Percentiles rank a stretch among this genome's conserved stretches.
phyloP scores from a whole-genome alignment of 2,113 vertebrate species.

The Athene cunicularia region DNA sequence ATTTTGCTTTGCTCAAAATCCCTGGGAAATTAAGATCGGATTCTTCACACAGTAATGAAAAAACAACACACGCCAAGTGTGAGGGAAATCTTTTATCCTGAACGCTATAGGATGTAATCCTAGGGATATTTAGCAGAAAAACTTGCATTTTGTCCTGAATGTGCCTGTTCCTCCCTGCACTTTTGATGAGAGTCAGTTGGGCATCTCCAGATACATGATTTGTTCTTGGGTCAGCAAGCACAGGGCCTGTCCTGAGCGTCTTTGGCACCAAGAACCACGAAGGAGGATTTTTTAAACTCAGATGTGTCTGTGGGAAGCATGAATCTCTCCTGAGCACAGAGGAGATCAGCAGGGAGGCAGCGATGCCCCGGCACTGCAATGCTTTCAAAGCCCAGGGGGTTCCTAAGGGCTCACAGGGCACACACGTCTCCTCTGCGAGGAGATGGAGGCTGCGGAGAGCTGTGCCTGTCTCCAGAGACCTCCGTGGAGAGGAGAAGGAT shows the following conservation, averaged over 20 bases:
- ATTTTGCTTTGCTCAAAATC: neutral
- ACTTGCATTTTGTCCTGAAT: neutral
- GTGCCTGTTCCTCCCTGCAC: neutral
- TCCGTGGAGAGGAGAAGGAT: neutral
- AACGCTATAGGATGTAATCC: accelerated
- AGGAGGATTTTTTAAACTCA: neutral
- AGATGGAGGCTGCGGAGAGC: neutral
- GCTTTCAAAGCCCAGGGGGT: neutral
- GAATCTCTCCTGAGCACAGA: neutral
- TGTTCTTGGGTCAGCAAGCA: neutral
- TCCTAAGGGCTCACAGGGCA: neutral
- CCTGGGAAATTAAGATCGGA: neutral
- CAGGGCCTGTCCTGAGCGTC: neutral
- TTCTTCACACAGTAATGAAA: neutral
- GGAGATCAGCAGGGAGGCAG: neutral
- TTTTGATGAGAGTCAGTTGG: neutral
- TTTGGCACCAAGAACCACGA: accelerated
- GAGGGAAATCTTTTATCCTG: neutral
- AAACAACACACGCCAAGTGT: neutral
- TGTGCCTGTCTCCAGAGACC: neutral
- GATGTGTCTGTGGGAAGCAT: accelerated
- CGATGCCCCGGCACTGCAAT: accelerated
- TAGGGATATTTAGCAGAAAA: neutral
- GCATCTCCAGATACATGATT: neutral
- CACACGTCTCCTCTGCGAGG: neutral